These are phyloP conservation scores for Eriocheir sinensis DNA, from an alignment of 1,140 invertebrate species.

Conservation along the genomic window DNA sequence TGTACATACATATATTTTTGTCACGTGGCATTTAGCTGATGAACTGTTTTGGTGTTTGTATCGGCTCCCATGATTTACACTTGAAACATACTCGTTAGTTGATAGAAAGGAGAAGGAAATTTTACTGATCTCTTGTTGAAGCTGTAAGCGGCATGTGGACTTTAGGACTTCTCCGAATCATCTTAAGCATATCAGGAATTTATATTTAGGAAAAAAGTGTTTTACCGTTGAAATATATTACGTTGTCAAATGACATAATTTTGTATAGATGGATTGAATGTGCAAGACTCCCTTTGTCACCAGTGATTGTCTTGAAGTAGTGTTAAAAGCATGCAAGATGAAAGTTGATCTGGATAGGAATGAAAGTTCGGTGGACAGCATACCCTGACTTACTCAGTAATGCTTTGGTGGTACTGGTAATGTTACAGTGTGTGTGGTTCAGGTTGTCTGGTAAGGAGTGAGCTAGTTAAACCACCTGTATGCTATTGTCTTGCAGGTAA, in stretches of 20 bases:
- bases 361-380: not conserved
- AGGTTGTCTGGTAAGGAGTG: no score
- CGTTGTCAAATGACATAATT: no score
- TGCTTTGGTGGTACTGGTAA: no score
- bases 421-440: no score
- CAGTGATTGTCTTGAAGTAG: not conserved
- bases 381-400: not conserved
- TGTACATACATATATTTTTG: slow-evolving; percentile 45
- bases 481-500: no score
- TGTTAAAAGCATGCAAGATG: not conserved
- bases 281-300: no score
- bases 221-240: no score
- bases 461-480: no score
- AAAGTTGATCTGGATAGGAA: not conserved
- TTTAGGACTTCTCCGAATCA: not conserved
- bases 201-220: no score
- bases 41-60: not conserved
- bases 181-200: no score
- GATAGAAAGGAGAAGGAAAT: not conserved
- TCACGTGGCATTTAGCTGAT: slow-evolving; percentile 9
- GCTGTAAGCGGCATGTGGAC: not conserved
- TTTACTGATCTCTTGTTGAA: slow-evolving; percentile 6
- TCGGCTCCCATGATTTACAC: not conserved
- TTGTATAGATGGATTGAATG: no score
- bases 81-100: not conserved